These are phyloP conservation scores for Arnoldichthys spilopterus DNA, from an alignment of 2,797 vertebrate species.

Conservation along the genomic window DNA sequence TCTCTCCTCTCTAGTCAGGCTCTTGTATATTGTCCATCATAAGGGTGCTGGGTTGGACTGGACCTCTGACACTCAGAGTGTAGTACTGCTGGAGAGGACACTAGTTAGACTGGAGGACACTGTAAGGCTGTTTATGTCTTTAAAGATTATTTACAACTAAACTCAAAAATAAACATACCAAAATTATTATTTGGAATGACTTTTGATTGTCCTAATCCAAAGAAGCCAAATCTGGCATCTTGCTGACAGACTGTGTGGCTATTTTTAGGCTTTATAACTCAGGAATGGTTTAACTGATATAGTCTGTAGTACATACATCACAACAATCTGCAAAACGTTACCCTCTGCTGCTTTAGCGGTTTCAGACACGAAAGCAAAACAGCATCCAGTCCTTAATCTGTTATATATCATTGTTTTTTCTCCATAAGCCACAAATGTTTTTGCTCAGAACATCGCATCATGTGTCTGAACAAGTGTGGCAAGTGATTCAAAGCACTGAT, in stretches of 20 bases:
- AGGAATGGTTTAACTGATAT: background rate
- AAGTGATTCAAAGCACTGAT: no score
- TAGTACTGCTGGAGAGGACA: constrained; percentile 2
- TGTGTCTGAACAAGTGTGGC: no score
- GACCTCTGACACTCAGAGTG: constrained; percentile 14
- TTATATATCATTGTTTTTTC: no score
- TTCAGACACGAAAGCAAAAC: no score
- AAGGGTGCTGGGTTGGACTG: constrained; percentile 18
- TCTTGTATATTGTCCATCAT: constrained; percentile 20
- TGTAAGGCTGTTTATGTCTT: background rate
- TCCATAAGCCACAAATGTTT: no score
- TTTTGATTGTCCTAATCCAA: background rate
- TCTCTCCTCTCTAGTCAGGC: constrained; percentile 2
- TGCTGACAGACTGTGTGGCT: no score
- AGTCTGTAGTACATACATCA: no score
- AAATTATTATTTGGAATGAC: background rate
- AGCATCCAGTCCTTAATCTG: no score
- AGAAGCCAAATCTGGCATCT: no score
- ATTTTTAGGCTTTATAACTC: background rate
- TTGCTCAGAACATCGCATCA: no score
- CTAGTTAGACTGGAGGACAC: background rate
- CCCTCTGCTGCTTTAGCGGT: no score
- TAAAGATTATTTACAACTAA: background rate
- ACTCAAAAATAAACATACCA: background rate
- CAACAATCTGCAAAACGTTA: no score